phyloP scores from a whole-genome alignment of 2,888 invertebrate species.

The Sminthurides aquaticus region DNA sequence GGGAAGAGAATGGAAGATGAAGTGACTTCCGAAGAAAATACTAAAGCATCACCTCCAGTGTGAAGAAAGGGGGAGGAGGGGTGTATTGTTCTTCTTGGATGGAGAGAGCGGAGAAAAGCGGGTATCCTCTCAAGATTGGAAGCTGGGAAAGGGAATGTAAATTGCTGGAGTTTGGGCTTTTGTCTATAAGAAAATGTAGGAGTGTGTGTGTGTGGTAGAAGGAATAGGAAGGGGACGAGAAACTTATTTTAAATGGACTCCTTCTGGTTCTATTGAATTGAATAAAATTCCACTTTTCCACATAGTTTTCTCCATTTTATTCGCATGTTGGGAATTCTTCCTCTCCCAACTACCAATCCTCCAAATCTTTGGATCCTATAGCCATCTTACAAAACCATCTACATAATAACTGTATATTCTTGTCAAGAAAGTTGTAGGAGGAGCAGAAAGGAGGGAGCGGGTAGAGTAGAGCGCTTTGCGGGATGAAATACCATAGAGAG shows the following conservation, averaged over 20 bases:
- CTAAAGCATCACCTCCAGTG: not conserved
- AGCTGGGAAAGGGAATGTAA: too few species aligned
- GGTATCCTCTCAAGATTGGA: too few species aligned
- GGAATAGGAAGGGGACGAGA: conserved; percentile 9
- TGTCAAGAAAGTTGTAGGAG: too few species aligned
- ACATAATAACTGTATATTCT: conserved; percentile 5
- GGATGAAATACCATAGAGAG: too few species aligned
- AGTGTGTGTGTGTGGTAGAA: conserved; percentile 1
- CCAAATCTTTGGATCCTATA: conserved; percentile 30
- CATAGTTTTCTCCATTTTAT: conserved; percentile 34
- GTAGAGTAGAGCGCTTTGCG: too few species aligned
- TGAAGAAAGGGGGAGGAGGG: too few species aligned
- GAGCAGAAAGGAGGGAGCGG: too few species aligned
- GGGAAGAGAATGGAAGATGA: not conserved
- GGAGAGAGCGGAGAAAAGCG: too few species aligned
- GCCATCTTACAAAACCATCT: conserved; percentile 20
- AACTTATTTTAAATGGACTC: conserved; percentile 28
- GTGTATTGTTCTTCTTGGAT: not conserved
- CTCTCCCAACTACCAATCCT: conserved; percentile 30
- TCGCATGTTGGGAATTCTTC: conserved; percentile 35
- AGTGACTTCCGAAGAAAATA: not conserved
- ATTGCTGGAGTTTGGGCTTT: too few species aligned
- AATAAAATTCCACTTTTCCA: conserved; percentile 39
- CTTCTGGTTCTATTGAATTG: conserved; percentile 27
- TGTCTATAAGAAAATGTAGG: not conserved